These are phyloP conservation scores for Drosophila sucinea DNA, from an alignment of 1,140 invertebrate genomes.

Conservation along the genomic window DNA sequence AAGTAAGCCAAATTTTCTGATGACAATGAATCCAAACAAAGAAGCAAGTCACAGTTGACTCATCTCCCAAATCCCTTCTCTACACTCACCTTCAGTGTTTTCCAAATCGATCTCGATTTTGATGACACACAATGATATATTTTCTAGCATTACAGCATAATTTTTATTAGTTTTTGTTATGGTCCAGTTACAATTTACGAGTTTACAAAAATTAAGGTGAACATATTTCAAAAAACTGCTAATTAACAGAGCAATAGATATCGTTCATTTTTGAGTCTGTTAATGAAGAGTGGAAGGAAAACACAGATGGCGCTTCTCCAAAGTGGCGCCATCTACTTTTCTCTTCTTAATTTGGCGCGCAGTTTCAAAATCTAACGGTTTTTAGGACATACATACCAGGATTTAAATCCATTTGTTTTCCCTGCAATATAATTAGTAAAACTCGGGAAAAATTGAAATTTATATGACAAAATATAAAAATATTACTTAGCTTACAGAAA, in stretches of 20 bases:
- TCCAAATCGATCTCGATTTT: constrained; percentile 81
- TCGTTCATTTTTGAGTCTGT: too few relatives aligned
- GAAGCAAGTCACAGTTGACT: neutral
- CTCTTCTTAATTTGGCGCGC: neutral
- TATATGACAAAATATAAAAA: neutral
- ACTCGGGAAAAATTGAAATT: constrained; percentile 11
- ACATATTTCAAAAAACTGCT: too few relatives aligned
- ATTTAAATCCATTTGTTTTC: constrained; percentile 25
- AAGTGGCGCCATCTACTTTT: neutral
- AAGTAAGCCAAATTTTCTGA: neutral
- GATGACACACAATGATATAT: constrained; percentile 80
- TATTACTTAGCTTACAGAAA: neutral
- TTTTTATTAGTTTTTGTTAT: constrained; percentile 29
- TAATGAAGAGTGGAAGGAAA: neutral
- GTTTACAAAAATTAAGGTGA: too few relatives aligned
- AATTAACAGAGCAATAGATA: too few relatives aligned
- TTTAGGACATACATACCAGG: constrained; percentile 8
- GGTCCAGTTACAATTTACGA: neutral
- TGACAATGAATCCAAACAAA: neutral
- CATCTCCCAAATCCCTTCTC: neutral
- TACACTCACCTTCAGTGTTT: constrained; percentile 54
- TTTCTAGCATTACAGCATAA: constrained; percentile 80
- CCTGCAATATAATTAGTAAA: neutral
- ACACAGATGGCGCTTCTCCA: neutral
- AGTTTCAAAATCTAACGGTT: too few relatives aligned